Base-by-base conservation (phyloP, 2,797 vertebrate species). In the Pangasius macronema region DNA sequence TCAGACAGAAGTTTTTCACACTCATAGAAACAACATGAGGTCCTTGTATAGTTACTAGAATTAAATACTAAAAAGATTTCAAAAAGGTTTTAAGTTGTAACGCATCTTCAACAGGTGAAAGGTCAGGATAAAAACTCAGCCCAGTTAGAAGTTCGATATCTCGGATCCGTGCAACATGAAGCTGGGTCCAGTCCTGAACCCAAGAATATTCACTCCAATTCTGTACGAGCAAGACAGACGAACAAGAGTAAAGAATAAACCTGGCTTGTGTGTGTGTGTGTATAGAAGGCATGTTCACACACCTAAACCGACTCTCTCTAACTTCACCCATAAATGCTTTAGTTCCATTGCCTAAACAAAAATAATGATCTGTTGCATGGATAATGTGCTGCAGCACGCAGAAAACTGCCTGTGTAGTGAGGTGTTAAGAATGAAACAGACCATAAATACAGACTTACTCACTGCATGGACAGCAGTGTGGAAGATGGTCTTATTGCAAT, bases 61-160 rank as follows among this genome's bases (percentile, higher is more conserved):
- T 65, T 65, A 76, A 76, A 59, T 11, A 72, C 85, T 90, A 95
- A 91, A 95, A 94, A 27, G 91, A 91, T 65, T 96, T 96, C 84
- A 99, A 92, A 92, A 95, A 96, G 0, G 97, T 99, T 94, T 99
- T 99, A 20, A 99, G 95, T 79, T 94, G 96, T 89, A 99, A 93
- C 33, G 97, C 97, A 89, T 99, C 95, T 0, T 95, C 93, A 83
- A 99, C 86, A 0, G 96, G 91, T 93, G 93, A 30, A 90, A 93
- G 95, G 86, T 94, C 94, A 51, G 97, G 97, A 93, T 98, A 99
- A 93, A 99, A 99, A 92, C 98, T 97, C 88, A 99, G 96, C 42
- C 98, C 98, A 0, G 97, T 97, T 49, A 99, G 94, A 73, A 98
- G 94, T 89, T 99, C 98, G 14, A 99, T 91, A 86, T 99, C 99